phyloP scores from a whole-genome alignment of 1,140 invertebrate species.

The Scaptomyza graminum region DNA sequence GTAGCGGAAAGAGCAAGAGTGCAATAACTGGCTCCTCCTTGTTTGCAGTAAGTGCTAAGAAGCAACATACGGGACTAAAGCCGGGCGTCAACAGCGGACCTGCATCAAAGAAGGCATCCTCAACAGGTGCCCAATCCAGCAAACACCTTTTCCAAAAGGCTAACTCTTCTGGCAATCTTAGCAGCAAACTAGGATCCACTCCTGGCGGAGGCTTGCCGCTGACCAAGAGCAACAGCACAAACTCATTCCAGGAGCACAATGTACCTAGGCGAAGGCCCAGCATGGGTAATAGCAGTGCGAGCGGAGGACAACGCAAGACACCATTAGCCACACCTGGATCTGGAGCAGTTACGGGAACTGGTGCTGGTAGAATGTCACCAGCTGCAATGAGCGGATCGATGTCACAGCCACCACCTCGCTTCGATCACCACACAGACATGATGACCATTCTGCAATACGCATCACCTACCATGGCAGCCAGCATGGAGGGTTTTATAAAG shows the following conservation, averaged over 20 bases:
- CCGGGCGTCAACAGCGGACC: slow-evolving; percentile 87
- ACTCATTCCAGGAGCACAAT: slow-evolving; percentile 60
- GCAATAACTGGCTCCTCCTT: slow-evolving; percentile 18
- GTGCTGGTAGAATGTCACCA: slow-evolving; percentile 51
- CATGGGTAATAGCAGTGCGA: slow-evolving; percentile 40
- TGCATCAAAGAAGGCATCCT: slow-evolving; percentile 67
- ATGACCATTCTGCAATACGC: slow-evolving; percentile 82
- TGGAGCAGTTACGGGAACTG: neutral
- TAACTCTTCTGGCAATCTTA: slow-evolving; percentile 76
- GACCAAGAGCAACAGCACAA: slow-evolving; percentile 77
- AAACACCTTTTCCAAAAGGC: slow-evolving; percentile 79
- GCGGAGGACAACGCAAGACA: slow-evolving; percentile 44
- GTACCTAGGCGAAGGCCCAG: slow-evolving; percentile 62
- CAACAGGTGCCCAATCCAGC: slow-evolving; percentile 28
- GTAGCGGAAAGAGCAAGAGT: slow-evolving; percentile 44
- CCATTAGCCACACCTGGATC: slow-evolving; percentile 2
- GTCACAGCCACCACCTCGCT: slow-evolving; percentile 62
- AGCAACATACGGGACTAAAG: slow-evolving; percentile 91
- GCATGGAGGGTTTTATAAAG: slow-evolving; percentile 89
- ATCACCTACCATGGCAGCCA: slow-evolving; percentile 80
- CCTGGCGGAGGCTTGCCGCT: slow-evolving; percentile 54
- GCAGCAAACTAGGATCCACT: slow-evolving; percentile 58
- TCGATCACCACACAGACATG: slow-evolving; percentile 78
- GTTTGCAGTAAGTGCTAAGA: slow-evolving; percentile 49
- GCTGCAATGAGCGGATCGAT: slow-evolving; percentile 58